Evolutionary conservation across 2,888 invertebrate species (phyloP).

Genomic region (Thymelicus sylvestris): DNA sequence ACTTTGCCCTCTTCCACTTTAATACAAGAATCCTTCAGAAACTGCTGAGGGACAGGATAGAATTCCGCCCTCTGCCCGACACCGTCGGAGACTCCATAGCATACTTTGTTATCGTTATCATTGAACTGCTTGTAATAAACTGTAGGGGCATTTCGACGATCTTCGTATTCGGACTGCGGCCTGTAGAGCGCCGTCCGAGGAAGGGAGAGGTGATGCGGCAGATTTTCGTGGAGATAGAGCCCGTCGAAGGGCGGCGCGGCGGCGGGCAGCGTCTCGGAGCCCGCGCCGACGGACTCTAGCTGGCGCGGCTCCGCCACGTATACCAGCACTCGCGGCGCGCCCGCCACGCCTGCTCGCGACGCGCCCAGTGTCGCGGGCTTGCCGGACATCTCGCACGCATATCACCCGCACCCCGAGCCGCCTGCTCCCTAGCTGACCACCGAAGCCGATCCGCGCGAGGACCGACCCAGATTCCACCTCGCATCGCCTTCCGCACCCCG

Average conservation of each 20-base stretch:
- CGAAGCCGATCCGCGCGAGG: slow-evolving; percentile 62
- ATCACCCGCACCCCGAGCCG: slow-evolving; percentile 86
- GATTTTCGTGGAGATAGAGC: slow-evolving; percentile 62
- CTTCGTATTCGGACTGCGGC: slow-evolving; percentile 56
- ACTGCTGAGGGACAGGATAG: slow-evolving; percentile 62
- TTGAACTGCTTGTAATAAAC: slow-evolving; percentile 66
- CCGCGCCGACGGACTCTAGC: slow-evolving; percentile 80
- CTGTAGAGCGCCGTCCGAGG: slow-evolving; percentile 60
- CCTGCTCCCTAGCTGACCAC: slow-evolving; percentile 74
- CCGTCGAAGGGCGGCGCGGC: slow-evolving; percentile 55
- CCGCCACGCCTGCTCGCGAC: slow-evolving; percentile 80
- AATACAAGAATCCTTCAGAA: slow-evolving; percentile 60
- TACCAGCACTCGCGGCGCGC: slow-evolving; percentile 81
- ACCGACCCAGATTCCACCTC: slow-evolving; percentile 62
- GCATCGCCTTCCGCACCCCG: slow-evolving; percentile 70
- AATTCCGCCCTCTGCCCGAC: slow-evolving; percentile 61
- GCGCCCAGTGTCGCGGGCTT: slow-evolving; percentile 90
- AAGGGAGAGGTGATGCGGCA: slow-evolving; percentile 58
- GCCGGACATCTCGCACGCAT: slow-evolving; percentile 90
- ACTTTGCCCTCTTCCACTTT: slow-evolving; percentile 57
- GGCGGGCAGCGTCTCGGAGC: slow-evolving; percentile 60
- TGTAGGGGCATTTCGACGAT: slow-evolving; percentile 58
- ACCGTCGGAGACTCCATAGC: slow-evolving; percentile 59
- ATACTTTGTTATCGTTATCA: slow-evolving; percentile 63
- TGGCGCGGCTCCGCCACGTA: slow-evolving; percentile 83